Conservation (phyloP, 2,888 invertebrate species). For the Xestobium rufovillosum region DNA sequence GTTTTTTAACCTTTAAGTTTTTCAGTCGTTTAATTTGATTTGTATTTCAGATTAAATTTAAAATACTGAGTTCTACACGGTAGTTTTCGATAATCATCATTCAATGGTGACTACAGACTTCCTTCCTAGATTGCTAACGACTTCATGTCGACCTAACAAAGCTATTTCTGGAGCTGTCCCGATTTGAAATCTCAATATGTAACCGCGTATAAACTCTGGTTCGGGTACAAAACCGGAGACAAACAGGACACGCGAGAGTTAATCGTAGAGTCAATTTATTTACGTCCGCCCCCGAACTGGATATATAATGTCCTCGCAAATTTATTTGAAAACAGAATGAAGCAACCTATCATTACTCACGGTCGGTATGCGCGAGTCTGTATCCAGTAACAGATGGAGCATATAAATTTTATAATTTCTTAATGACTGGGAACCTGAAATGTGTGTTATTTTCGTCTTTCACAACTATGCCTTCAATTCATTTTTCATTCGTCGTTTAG, state of each 20-base stretch:
- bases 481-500: constrained; percentile 25
- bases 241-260: constrained; percentile 19
- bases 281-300: constrained; percentile 25
- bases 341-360: constrained; percentile 30
- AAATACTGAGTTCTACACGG: no score
- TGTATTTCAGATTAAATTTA: no score
- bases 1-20: no score
- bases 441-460: constrained; percentile 28
- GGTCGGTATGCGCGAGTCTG: constrained; percentile 23
- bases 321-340: constrained; percentile 30
- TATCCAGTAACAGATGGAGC: constrained; percentile 26
- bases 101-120: no score
- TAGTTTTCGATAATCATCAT: no score
- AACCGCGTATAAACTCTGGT: no score
- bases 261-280: constrained; percentile 22
- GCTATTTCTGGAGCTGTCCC: not conserved
- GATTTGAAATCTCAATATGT: not conserved
- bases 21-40: no score
- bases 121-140: no score
- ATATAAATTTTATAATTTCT: constrained; percentile 30
- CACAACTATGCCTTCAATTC: constrained; percentile 20
- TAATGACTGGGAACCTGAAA: constrained; percentile 27
- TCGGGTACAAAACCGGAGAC: no score
- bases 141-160: no score
- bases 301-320: constrained; percentile 23